A percentile compares a stretch with the other conserved stretches of the same genome.
These are phyloP conservation scores for Ondatra zibethicus DNA, from an alignment of 2,113 vertebrate genomes.

Conservation along the genomic window DNA sequence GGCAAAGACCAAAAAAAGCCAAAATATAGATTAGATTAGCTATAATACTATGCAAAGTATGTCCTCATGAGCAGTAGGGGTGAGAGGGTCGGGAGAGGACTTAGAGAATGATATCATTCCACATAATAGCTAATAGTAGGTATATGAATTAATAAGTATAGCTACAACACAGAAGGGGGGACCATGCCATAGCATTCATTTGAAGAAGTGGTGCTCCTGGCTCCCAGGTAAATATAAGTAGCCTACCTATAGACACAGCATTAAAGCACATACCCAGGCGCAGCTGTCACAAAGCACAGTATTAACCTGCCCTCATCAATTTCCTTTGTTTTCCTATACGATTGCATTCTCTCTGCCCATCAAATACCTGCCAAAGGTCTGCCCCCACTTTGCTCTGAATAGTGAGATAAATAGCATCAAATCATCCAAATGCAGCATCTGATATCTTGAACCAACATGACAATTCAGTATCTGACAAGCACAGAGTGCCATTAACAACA, in stretches of 20 bases:
- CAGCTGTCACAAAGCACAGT: neutral
- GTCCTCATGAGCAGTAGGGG: too few species aligned
- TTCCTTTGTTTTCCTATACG: neutral
- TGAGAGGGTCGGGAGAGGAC: neutral
- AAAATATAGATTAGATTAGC: conserved; percentile 41
- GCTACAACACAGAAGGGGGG: neutral
- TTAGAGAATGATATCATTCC: neutral
- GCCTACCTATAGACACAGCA: neutral
- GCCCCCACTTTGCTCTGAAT: neutral
- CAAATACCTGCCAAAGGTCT: neutral
- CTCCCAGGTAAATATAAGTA: neutral
- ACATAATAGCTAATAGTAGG: conserved; percentile 1
- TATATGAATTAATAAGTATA: neutral
- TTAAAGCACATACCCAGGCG: neutral
- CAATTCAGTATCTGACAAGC: neutral
- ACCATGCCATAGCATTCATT: neutral
- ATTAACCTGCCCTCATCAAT: neutral
- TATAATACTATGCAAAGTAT: neutral
- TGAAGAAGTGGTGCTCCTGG: neutral
- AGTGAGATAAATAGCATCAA: neutral
- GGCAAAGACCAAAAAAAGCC: neutral
- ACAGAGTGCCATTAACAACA: neutral
- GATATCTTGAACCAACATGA: neutral
- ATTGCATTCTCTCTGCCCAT: conserved; percentile 3
- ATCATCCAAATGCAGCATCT: neutral